A percentile compares a stretch with the other conserved stretches of the same genome.
These are phyloP conservation scores for Heliconius hortense DNA, from an alignment of 2,888 invertebrate species.

Conservation along the genomic window DNA sequence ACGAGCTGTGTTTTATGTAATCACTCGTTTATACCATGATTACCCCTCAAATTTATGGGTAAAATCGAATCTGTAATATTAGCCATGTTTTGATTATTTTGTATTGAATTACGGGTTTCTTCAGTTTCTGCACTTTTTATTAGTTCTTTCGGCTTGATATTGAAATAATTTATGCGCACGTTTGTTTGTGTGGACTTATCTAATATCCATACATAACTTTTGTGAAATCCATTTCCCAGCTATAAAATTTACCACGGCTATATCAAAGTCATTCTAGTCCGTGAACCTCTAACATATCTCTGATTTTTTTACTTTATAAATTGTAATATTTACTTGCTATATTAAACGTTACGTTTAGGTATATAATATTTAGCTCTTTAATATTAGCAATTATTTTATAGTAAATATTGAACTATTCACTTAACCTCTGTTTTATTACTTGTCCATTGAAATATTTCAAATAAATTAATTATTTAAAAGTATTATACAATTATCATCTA, in stretches of 20 bases:
- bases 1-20: conserved; percentile 45
- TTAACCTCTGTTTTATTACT: too few species aligned
- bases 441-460: not conserved
- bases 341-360: too few species aligned
- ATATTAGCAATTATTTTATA: too few species aligned
- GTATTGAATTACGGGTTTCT: conserved; percentile 5
- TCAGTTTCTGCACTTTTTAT: not conserved
- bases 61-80: conserved; percentile 41
- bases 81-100: conserved; percentile 18
- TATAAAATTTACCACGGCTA: too few species aligned
- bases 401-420: too few species aligned
- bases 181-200: not conserved
- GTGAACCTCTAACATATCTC: too few species aligned
- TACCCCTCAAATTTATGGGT: conserved; percentile 45
- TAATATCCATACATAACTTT: not conserved
- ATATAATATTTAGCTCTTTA: too few species aligned
- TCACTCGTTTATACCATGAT: conserved; percentile 43
- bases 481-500: not conserved
- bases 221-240: too few species aligned
- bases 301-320: too few species aligned
- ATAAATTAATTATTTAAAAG: not conserved
- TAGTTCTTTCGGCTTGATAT: not conserved
- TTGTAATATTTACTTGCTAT: too few species aligned
- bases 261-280: too few species aligned
- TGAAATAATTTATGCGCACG: conserved; percentile 3